Base-by-base conservation (phyloP, 2,113 vertebrate species). In the Nesoenas mayeri region DNA sequence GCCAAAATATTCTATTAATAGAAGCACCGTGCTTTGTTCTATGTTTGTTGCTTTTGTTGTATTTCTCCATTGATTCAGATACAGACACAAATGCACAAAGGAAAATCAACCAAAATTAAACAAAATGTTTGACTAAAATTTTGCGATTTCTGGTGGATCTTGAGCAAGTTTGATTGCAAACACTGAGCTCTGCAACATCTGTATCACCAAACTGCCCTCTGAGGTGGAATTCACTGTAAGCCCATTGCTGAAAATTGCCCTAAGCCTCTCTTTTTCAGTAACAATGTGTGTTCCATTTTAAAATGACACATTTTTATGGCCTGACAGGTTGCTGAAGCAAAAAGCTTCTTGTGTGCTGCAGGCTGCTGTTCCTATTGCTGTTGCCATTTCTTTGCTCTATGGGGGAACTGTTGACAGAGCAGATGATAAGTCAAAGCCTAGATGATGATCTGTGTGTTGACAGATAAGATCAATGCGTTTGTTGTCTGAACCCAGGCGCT, bases 401-500 rank as follows among this genome's bases (percentile, higher is more conserved):
- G 29, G 69, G 62, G 44, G 9, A 71, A 44, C 47, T 77, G 93
- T 85, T 97, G 95, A 96, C 72, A 78, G 89, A 86, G 54, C 42
- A 70, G 88, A 88, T 54, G 78, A 84, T 83, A 97, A 93, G 48
- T 51, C 57, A 78, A 91, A 85, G 57, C 79, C 56, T 72, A 85
- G 72, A 60, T 92, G 83, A 89, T 65, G 81, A 95, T 94, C 83
- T 91, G 14, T 58, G 38, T 84, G 87, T 74, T 80, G 93, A 92
- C 81, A 96, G 91, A 94, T 90, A 94, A 97, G 51, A 91, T 83
- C 92, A 83, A 62, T 9, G 12, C 40, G 40, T 50, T 96, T 86
- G 82, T 95, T 96, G 77, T 92, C 65, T 95, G 89, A 89, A 25
- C 42, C 21, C 17, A 89, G 80, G 48, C 13, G 0, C n/a, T 92